Percentiles rank a stretch among this genome's conserved stretches.
These are phyloP conservation scores for Mohoua ochrocephala DNA, from an alignment of 2,113 vertebrate species.

Conservation along the genomic window DNA sequence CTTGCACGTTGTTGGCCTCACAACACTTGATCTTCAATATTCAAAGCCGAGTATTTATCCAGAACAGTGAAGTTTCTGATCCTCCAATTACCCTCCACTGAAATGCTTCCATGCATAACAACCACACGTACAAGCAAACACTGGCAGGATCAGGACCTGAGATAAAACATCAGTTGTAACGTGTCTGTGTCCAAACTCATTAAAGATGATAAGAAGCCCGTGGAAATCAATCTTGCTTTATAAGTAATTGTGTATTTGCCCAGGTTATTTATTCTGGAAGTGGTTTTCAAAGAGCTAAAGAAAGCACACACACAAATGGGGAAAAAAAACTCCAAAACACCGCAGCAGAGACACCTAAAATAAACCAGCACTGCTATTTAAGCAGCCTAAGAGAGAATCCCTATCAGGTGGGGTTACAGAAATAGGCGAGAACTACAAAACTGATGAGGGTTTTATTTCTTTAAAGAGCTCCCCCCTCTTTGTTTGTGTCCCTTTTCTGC, in stretches of 20 bases:
- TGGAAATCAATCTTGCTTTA: constrained; percentile 1
- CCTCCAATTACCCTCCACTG: neutral
- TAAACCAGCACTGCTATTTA: neutral
- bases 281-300: neutral
- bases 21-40: neutral
- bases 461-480: neutral
- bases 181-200: neutral
- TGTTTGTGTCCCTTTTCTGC: neutral
- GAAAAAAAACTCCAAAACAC: neutral
- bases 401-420: neutral
- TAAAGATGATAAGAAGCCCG: neutral
- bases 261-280: constrained; percentile 28
- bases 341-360: neutral
- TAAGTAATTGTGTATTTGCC: neutral
- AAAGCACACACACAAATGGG: neutral
- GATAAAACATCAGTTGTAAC: neutral
- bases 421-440: neutral
- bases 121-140: neutral
- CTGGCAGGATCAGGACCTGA: neutral
- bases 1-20: neutral
- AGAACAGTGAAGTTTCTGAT: neutral
- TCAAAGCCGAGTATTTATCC: neutral
- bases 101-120: neutral
- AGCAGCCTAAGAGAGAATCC: neutral
- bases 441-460: neutral